Percentiles rank a stretch among this genome's conserved stretches.
Evolutionary conservation across 2,888 invertebrate genomes (phyloP).

Genomic region (Oscheius sp.): DNA sequence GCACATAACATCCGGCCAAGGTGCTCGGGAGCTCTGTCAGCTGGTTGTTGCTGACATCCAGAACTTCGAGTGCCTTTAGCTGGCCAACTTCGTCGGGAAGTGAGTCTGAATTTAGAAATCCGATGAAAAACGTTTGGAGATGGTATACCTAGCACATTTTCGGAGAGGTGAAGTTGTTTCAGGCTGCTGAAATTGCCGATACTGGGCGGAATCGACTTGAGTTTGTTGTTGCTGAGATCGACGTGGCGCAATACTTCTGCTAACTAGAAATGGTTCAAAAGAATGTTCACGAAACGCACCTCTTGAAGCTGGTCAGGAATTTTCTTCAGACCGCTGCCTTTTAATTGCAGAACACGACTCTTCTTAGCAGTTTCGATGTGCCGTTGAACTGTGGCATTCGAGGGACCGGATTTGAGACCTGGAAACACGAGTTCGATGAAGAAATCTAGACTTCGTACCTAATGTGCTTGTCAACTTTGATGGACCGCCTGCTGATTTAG

Average conservation of each 20-base stretch:
- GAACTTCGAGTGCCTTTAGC: constrained; percentile 76
- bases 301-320: constrained; percentile 64
- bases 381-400: constrained; percentile 80
- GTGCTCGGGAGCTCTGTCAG: constrained; percentile 75
- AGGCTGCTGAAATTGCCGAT: constrained; percentile 76
- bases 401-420: constrained; percentile 62
- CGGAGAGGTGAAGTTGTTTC: constrained; percentile 77
- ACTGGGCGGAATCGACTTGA: constrained; percentile 78
- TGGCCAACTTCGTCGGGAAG: constrained; percentile 77
- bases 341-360: constrained; percentile 91
- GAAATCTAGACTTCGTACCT: background rate
- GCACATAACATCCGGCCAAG: constrained; percentile 61
- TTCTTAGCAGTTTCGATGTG: constrained; percentile 94
- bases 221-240: constrained; percentile 91
- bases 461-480: constrained; percentile 26
- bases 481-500: constrained; percentile 38
- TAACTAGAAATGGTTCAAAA: constrained; percentile 45
- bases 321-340: constrained; percentile 85
- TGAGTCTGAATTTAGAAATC: constrained; percentile 54
- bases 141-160: constrained; percentile 73
- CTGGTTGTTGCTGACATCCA: constrained; percentile 75
- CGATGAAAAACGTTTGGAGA: background rate
- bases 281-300: constrained; percentile 37
- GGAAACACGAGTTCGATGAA: background rate
- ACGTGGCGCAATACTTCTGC: constrained; percentile 83